Conservation (phyloP, 2,888 invertebrate species). For the Azorinus chamasolen region DNA sequence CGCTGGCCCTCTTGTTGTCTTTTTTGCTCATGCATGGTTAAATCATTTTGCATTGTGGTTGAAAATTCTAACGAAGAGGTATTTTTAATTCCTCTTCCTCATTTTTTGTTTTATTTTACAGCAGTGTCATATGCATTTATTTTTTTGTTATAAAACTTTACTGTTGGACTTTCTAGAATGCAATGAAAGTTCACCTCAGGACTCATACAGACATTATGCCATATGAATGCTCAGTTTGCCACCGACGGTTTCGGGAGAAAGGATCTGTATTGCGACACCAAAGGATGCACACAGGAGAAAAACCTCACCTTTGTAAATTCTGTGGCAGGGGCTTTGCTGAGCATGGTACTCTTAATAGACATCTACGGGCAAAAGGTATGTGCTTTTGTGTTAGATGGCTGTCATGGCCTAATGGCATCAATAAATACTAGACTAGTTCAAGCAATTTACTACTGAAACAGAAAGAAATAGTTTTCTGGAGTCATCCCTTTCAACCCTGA, state of each 20-base stretch:
- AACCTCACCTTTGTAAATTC: constrained; percentile 80
- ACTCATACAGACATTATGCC: constrained; percentile 82
- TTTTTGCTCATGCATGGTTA: no score
- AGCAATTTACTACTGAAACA: no score
- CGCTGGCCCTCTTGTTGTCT: no score
- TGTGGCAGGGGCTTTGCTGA: constrained; percentile 83
- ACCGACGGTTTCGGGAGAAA: constrained; percentile 82
- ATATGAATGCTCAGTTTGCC: constrained; percentile 81
- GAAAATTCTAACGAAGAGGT: no score
- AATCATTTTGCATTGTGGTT: no score
- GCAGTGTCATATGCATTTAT: no score
- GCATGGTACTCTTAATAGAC: constrained; percentile 84
- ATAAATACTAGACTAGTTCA: no score
- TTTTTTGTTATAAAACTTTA: no score
- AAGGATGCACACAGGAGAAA: constrained; percentile 84
- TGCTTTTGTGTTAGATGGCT: background rate
- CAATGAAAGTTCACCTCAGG: constrained; percentile 83
- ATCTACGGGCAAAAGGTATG: constrained; percentile 84
- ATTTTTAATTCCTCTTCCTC: no score
- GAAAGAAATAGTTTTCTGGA: no score
- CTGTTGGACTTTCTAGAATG: constrained; percentile 74
- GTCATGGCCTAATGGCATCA: background rate
- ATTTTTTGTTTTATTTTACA: no score
- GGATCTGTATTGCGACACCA: constrained; percentile 83
- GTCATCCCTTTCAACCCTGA: no score